These are phyloP conservation scores for Sipha maydis DNA, from an alignment of 2,888 invertebrate genomes.

Conservation along the genomic window DNA sequence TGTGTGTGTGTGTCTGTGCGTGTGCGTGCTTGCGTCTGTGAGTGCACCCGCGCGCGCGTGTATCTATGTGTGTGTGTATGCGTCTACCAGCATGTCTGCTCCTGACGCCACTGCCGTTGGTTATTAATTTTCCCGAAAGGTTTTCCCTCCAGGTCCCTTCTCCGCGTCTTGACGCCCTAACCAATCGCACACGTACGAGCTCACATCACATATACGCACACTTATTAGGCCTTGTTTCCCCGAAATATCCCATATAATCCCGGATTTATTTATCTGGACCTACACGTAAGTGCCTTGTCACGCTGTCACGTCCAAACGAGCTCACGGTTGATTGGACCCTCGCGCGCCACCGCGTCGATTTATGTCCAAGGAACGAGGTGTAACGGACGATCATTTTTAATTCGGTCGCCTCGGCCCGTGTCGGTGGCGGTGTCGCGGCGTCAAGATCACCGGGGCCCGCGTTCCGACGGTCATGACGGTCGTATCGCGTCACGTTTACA, in stretches of 20 bases:
- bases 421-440: too few relatives aligned
- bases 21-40: neutral
- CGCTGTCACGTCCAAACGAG: constrained; percentile 43
- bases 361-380: constrained; percentile 17
- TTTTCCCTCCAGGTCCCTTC: neutral
- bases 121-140: constrained; percentile 50
- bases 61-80: neutral
- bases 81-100: constrained; percentile 18
- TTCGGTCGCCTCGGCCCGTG: neutral
- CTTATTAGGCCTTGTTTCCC: constrained; percentile 34
- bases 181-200: neutral
- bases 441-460: too few relatives aligned
- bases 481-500: too few relatives aligned
- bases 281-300: constrained; percentile 53
- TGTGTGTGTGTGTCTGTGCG: neutral
- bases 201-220: neutral
- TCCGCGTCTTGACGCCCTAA: neutral
- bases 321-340: constrained; percentile 38
- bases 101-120: constrained; percentile 45
- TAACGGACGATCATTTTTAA: constrained; percentile 35
- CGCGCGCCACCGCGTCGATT: constrained; percentile 30
- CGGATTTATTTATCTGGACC: constrained; percentile 36
- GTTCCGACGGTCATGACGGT: too few relatives aligned
- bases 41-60: neutral
- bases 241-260: constrained; percentile 30